Conservation (phyloP, 1,140 invertebrate genomes). For the Aleiodes sp. region DNA sequence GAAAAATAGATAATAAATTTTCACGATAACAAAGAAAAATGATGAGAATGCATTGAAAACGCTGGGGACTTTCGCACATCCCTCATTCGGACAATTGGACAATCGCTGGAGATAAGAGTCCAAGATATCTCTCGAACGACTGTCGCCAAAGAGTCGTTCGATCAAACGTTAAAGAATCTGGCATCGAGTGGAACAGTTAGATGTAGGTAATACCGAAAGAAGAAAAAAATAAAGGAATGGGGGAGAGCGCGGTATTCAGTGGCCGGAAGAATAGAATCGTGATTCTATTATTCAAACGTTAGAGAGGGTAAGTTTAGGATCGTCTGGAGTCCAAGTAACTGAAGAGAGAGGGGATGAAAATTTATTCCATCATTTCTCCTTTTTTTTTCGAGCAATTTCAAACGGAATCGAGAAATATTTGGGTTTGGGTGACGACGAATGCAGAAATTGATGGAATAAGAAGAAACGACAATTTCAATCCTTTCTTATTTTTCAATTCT, state of each 20-base stretch:
- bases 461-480: slow-evolving; percentile 20
- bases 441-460: slow-evolving; percentile 55
- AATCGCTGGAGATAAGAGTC: slow-evolving; percentile 38
- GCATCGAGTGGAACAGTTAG: background rate
- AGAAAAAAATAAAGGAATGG: slow-evolving; percentile 37
- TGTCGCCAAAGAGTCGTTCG: slow-evolving; percentile 47
- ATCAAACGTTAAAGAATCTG: slow-evolving; percentile 43
- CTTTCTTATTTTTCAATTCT: background rate
- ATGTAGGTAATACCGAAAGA: background rate
- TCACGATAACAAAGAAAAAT: background rate
- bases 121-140: slow-evolving; percentile 6
- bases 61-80: slow-evolving; percentile 16
- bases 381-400: background rate
- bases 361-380: background rate
- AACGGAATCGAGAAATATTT: background rate
- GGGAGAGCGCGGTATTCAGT: slow-evolving; percentile 52
- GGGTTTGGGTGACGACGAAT: background rate
- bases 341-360: slow-evolving; percentile 38
- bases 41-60: slow-evolving; percentile 12
- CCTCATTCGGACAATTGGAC: slow-evolving; percentile 46
- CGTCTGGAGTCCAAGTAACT: slow-evolving; percentile 17
- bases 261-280: slow-evolving; percentile 59
- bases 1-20: slow-evolving; percentile 14
- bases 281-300: slow-evolving; percentile 58
- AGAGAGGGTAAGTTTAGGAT: slow-evolving; percentile 46